Evolutionary conservation across 2,797 vertebrate species (phyloP).

Genomic region (Margarornis squamiger): DNA sequence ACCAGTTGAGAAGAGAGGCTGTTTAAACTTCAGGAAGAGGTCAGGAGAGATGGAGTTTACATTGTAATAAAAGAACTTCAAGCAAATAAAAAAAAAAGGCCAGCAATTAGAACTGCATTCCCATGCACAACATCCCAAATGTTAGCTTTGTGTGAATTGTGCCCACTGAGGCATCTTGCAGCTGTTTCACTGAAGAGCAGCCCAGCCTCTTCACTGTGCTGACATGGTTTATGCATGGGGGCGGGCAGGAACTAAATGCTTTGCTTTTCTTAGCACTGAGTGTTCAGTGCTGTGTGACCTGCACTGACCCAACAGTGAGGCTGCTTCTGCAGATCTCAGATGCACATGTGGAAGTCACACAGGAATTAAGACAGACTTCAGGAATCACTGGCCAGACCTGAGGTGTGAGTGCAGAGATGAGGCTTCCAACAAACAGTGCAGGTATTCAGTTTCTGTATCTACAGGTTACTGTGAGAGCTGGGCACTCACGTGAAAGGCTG

Average conservation of each 20-base stretch:
- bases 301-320: not conserved
- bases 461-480: not conserved
- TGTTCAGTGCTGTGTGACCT: not conserved
- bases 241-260: not conserved
- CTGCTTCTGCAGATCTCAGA: accelerated
- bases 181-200: not conserved
- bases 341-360: not conserved
- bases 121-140: not conserved
- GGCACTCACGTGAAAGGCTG: not conserved
- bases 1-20: slow-evolving; percentile 31
- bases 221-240: accelerated
- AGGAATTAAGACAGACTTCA: not conserved
- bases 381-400: not conserved
- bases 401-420: not conserved
- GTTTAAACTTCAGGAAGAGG: not conserved
- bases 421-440: not conserved
- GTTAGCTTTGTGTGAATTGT: not conserved
- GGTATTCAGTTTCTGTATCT: not conserved
- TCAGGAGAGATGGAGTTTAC: slow-evolving; percentile 11
- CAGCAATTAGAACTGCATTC: not conserved
- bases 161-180: not conserved
- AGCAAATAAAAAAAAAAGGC: not conserved
- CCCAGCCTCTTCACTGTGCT: not conserved
- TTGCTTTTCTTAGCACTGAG: not conserved
- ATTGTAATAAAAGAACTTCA: not conserved